Percentiles rank a stretch among this genome's conserved stretches.
Evolutionary conservation across 1,140 invertebrate species (phyloP).

Genomic region (Varroa destructor): DNA sequence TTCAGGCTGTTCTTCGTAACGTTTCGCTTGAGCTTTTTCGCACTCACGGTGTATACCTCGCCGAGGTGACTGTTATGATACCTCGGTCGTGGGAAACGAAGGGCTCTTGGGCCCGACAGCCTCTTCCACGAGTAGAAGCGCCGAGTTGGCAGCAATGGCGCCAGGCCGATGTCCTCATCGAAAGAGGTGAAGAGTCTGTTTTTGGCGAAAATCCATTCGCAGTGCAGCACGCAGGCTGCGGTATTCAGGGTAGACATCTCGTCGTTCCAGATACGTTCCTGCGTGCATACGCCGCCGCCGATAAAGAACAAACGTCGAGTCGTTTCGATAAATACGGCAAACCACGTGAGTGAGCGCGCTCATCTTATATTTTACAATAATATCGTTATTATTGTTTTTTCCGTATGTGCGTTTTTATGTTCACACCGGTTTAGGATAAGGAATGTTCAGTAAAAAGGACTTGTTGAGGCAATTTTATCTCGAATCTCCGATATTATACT

Average conservation of each 20-base stretch:
- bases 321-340: conserved; percentile 26
- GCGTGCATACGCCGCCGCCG: neutral
- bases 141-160: neutral
- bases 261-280: conserved; percentile 44
- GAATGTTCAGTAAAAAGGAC: too few relatives aligned
- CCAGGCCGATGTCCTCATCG: conserved; percentile 13
- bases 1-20: conserved; percentile 25
- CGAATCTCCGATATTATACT: too few relatives aligned
- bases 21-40: conserved; percentile 3
- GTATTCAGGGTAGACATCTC: conserved; percentile 49
- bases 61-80: conserved; percentile 6
- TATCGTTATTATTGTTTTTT: too few relatives aligned
- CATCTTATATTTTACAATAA: too few relatives aligned
- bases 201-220: conserved; percentile 47
- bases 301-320: neutral
- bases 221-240: conserved; percentile 49
- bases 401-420: too few relatives aligned
- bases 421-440: too few relatives aligned
- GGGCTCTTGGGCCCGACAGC: conserved; percentile 20
- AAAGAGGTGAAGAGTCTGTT: conserved; percentile 35
- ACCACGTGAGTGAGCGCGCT: neutral
- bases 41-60: conserved; percentile 2
- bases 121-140: conserved; percentile 1
- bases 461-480: too few relatives aligned
- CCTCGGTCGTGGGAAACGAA: conserved; percentile 6